Evolutionary conservation across 2,113 vertebrate genomes (phyloP).

Genomic region (Cercocebus atys): DNA sequence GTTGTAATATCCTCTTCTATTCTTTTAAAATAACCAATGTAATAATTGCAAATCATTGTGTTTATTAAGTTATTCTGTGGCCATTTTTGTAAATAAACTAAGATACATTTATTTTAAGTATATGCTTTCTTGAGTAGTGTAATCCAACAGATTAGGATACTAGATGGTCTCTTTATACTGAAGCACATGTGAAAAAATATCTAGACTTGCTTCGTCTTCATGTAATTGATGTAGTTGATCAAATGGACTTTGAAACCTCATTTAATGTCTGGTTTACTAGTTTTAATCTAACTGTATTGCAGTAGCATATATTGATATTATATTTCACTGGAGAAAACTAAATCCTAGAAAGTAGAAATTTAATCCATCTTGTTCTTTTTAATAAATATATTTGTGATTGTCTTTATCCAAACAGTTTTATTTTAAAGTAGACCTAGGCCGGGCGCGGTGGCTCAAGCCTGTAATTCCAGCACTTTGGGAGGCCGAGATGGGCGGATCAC

Average conservation of each 20-base stretch:
- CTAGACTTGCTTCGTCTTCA: not conserved
- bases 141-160: slow-evolving; percentile 20
- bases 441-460: too few relatives aligned
- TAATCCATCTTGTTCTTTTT: not conserved
- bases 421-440: slow-evolving; percentile 4
- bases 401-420: not conserved
- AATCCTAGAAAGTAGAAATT: not conserved
- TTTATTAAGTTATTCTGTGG: slow-evolving; percentile 17
- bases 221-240: not conserved
- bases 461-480: too few relatives aligned
- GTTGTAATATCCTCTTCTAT: not conserved
- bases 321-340: slow-evolving; percentile 10
- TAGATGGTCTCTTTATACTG: not conserved
- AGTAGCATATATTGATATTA: not conserved
- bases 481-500: too few relatives aligned
- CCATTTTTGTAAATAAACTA: slow-evolving; percentile 61
- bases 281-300: not conserved
- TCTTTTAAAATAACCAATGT: not conserved
- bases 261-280: slow-evolving; percentile 32
- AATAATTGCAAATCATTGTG: not conserved
- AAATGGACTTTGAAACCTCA: not conserved
- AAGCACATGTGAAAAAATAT: not conserved
- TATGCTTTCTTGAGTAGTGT: slow-evolving; percentile 62
- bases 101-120: slow-evolving; percentile 29
- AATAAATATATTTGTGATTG: not conserved